Evolutionary conservation across 1,140 invertebrate species (phyloP), one percentile per base, ranked within the genome.

Genomic region (Saccostrea cuccullata): DNA sequence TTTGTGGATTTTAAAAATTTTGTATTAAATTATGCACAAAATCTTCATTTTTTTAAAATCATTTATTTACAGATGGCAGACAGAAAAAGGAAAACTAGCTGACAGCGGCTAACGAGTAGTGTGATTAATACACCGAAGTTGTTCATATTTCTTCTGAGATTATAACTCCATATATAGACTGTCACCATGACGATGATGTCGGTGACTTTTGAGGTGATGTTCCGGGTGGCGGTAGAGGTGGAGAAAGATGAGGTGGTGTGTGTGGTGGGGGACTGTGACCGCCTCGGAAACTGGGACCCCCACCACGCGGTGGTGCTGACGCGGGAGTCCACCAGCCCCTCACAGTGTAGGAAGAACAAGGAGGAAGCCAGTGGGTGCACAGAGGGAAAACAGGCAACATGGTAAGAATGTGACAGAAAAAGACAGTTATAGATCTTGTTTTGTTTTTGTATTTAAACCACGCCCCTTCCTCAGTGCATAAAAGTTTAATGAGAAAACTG

Each of bases 281-380:
- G 94, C 67, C 91, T 96, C 2, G 96, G 96, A 40, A 93, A 94
- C 87, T 96, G 96, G 96, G 94, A 95, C 67, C 91, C 92, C 0
- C 89, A 90, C 40, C 82, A 86, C n/a, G 91, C 89, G 5, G 87
- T 92, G 12, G 82, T 55, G 9, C 85, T 91, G 60, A 60, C 73
- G 0, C 83, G 85, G 30, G 88, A 90, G 20, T 89, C 82, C n/a
- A 89, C 58, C 55, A 89, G 85, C 36, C 88, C 85, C 9, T 47
- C 36, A 36, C 55, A 17, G 9, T 55, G 82, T 55, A 47, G 82
- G 40, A 56, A 55, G 9, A 84, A 84, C 40, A 84, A 56, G 3
- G 17, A 84, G 77, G 55, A 4, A 55, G 82, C 58, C 64, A 86
- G 26, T 64, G 77, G 60, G 82, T 84, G 82, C 30, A 47, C 58